Conservation (phyloP, 2,113 vertebrate species). For the Lampris megalopsis region DNA sequence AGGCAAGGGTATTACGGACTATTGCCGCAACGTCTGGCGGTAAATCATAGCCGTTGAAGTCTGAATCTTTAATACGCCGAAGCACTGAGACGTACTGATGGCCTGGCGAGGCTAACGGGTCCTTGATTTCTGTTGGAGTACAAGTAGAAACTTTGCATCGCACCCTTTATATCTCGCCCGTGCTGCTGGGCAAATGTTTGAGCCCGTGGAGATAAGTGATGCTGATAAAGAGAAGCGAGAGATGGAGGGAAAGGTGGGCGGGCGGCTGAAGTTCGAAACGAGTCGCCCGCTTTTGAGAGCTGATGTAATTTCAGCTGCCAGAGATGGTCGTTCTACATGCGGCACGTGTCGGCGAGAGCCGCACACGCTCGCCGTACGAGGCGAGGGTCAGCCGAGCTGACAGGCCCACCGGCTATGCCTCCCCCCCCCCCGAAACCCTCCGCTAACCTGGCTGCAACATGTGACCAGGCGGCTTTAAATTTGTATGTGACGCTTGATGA, state of each 20-base stretch:
- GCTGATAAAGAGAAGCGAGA: not conserved
- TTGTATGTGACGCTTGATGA: conserved; percentile 11
- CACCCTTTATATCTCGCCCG: not conserved
- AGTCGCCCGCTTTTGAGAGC: conserved; percentile 28
- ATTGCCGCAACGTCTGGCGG: conserved; percentile 45
- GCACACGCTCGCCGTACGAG: conserved; percentile 24
- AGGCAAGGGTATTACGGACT: conserved; percentile 60
- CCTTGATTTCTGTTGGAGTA: conserved; percentile 10
- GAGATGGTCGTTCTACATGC: conserved; percentile 55
- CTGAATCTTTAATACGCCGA: conserved; percentile 32
- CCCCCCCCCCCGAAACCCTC: conserved; percentile 22
- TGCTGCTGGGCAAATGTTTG: conserved; percentile 14
- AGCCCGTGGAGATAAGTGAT: not conserved
- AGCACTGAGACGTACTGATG: conserved; percentile 22
- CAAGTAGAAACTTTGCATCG: conserved; percentile 48
- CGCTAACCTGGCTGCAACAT: conserved; percentile 42
- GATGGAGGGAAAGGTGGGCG: not conserved
- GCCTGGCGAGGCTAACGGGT: conserved; percentile 2
- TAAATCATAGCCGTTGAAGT: conserved; percentile 54
- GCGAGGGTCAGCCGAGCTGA: conserved; percentile 40
- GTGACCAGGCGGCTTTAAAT: conserved; percentile 42
- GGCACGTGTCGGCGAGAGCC: conserved; percentile 25
- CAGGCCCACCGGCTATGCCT: conserved; percentile 39
- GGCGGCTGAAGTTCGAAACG: conserved; percentile 24
- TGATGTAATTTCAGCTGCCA: conserved; percentile 38